Base-by-base conservation (phyloP, 2,797 vertebrate genomes). In the Myripristis jacobus region DNA sequence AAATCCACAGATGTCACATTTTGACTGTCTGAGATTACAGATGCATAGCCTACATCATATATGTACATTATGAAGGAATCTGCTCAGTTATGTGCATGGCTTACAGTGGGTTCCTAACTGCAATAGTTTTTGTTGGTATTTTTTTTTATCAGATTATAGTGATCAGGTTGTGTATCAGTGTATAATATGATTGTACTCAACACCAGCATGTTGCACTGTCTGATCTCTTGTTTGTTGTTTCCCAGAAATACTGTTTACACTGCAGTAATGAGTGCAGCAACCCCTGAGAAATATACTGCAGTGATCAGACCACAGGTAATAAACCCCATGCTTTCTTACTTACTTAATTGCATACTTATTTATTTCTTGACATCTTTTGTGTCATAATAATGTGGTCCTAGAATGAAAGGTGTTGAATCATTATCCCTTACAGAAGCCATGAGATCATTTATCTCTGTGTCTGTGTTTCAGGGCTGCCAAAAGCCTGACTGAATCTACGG, bases 171-270 rank as follows among this genome's bases (percentile, higher is more conserved):
- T 43, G 15, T 16, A 15, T 43, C 15, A 16, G 41, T 19, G 31
- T 11, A 55, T 10, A 38, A 3, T 22, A 3, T 56, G 31, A 22
- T 31, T n/a, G 16, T 16, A 6, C 11, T 54, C 25, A 54, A 9
- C 29, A 50, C 44, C 19, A 51, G 21, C 24, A 38, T 18, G 36
- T 36, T 25, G 15, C 47, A 36, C 8, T 41, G 12, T 54, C n/a
- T 56, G 1, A 27, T 71, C 1, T 66, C 25, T 56, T 60, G 0
- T 63, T 46, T 41, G 10, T 36, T 56, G 56, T 75, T 25, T 82
- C 62, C 11, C 74, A 95, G 94, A 27, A 73, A 69, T 5, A 94
- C 94, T 0, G 68, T 95, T 58, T 95, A 94, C 66, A 94, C 94
- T 3, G 94, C 94, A n/a, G 54, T 83, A 29, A 95, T 95, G 94